phyloP scores from a whole-genome alignment of 2,113 vertebrate genomes.

The Oceanodroma tethys region DNA sequence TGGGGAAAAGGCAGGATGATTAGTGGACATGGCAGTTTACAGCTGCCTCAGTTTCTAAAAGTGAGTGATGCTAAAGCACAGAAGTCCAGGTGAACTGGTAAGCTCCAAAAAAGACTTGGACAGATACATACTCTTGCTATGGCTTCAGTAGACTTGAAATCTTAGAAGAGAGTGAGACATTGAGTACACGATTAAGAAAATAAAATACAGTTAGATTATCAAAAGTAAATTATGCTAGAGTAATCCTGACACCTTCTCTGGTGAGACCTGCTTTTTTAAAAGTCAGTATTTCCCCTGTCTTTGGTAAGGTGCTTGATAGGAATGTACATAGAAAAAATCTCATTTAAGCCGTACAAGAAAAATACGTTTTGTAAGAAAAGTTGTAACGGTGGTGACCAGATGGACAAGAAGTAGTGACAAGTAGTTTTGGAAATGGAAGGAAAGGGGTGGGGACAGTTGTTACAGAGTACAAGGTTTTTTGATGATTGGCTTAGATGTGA shows the following conservation, averaged over 20 bases:
- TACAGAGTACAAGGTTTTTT: not conserved
- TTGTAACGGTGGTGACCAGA: not conserved
- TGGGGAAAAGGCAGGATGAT: not conserved
- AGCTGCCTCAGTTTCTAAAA: too few relatives aligned
- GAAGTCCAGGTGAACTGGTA: not conserved
- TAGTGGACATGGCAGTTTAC: not conserved
- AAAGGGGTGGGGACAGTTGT: not conserved
- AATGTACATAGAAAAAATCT: not conserved
- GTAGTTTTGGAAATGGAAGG: not conserved
- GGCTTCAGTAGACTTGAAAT: not conserved
- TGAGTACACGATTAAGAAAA: not conserved
- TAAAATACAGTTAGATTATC: not conserved
- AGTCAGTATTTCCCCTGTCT: not conserved
- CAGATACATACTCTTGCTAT: rapidly evolving
- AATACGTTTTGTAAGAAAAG: not conserved
- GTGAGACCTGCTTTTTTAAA: not conserved
- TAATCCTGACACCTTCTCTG: not conserved
- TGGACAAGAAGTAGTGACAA: not conserved
- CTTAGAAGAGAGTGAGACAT: not conserved
- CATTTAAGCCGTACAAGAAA: rapidly evolving
- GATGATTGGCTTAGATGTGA: not conserved
- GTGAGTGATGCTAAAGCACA: not conserved
- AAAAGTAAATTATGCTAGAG: not conserved
- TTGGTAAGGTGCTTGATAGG: not conserved
- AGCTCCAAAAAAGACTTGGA: not conserved